Evolutionary conservation across 2,113 vertebrate species (phyloP).

Genomic region (Corynorhinus townsendii): DNA sequence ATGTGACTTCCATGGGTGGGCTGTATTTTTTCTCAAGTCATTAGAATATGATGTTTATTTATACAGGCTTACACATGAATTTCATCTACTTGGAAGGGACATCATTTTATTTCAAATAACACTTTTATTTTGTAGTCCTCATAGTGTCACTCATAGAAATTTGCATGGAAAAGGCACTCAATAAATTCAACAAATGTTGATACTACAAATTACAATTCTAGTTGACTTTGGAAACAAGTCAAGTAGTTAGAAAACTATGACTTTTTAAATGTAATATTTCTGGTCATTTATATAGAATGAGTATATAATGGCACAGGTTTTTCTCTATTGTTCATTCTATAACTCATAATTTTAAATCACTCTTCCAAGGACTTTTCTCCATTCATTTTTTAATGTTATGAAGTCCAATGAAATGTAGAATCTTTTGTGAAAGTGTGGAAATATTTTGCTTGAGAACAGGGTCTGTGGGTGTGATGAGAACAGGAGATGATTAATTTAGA

Average conservation of each 20-base stretch:
- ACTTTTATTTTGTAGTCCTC: background rate
- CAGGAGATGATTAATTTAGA: background rate
- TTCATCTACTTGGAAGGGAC: background rate
- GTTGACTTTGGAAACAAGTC: background rate
- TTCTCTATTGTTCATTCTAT: background rate
- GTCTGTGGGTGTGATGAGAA: background rate
- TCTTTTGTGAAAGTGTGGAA: background rate
- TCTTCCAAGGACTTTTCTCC: slow-evolving; percentile 6
- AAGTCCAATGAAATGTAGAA: background rate
- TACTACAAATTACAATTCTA: background rate
- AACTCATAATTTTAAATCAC: background rate
- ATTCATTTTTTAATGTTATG: background rate
- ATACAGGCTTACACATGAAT: background rate
- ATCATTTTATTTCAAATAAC: background rate
- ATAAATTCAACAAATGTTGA: slow-evolving; percentile 14
- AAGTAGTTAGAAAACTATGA: background rate
- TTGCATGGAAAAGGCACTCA: background rate
- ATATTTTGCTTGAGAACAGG: background rate
- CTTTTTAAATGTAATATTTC: background rate
- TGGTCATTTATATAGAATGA: slow-evolving; percentile 3
- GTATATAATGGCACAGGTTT: background rate
- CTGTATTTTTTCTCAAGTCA: background rate
- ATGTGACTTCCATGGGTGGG: background rate
- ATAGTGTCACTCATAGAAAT: slow-evolving; percentile 1
- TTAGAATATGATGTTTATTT: background rate